Percentiles rank a stretch among this genome's conserved stretches.
Conservation (phyloP, 2,797 vertebrate genomes). For the Rhynchonycteris naso region DNA sequence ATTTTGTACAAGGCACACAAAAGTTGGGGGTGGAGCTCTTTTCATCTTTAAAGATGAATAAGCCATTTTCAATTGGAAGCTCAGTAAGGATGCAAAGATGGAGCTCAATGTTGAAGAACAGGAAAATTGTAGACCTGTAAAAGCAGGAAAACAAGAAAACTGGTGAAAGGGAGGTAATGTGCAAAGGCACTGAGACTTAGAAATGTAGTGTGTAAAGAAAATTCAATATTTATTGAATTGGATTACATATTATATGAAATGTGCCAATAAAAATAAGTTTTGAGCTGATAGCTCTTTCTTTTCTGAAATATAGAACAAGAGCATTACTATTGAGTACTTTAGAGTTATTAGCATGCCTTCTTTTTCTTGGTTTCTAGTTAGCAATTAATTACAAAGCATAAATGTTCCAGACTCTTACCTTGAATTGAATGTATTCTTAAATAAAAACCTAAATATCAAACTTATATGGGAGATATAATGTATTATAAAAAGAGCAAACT, state of each 20-base stretch:
- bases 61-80: background rate
- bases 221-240: background rate
- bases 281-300: background rate
- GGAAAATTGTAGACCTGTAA: background rate
- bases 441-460: background rate
- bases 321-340: background rate
- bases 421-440: background rate
- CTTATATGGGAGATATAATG: background rate
- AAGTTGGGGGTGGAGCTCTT: background rate
- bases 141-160: background rate
- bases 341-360: background rate
- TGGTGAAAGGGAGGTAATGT: background rate
- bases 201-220: background rate
- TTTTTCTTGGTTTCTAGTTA: constrained; percentile 8
- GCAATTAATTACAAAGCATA: background rate
- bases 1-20: background rate
- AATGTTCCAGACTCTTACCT: background rate
- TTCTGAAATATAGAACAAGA: constrained; percentile 14
- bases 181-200: background rate
- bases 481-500: too few relatives aligned
- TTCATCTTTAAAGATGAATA: background rate
- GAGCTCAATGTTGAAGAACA: background rate
- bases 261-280: background rate
- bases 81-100: background rate
- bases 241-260: background rate